Conservation (phyloP, 2,113 vertebrate genomes). For the Casuarius casuarius region DNA sequence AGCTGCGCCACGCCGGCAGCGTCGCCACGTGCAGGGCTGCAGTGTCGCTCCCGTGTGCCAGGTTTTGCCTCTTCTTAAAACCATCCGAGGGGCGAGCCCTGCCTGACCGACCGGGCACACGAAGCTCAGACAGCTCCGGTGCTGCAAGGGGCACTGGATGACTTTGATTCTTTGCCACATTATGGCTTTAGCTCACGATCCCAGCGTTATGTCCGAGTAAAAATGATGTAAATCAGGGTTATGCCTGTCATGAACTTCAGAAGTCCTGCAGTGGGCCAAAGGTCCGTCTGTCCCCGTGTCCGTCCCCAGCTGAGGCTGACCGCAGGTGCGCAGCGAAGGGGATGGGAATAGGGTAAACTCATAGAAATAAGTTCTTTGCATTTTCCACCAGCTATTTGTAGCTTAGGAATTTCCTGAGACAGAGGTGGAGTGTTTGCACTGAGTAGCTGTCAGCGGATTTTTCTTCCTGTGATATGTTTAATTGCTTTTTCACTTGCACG, state of each 20-base stretch:
- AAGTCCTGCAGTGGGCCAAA: neutral
- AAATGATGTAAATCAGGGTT: neutral
- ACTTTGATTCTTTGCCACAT: neutral
- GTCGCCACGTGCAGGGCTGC: neutral
- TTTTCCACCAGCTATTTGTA: neutral
- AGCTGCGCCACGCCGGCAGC: neutral
- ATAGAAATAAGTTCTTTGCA: neutral
- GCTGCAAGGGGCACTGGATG: neutral
- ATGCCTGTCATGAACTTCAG: neutral
- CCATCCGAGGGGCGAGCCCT: neutral
- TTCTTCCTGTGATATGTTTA: neutral
- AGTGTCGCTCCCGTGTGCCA: neutral
- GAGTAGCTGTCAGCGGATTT: neutral
- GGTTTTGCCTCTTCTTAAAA: neutral
- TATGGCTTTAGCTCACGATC: neutral
- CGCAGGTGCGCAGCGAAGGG: neutral
- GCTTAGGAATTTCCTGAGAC: neutral
- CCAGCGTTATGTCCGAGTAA: neutral
- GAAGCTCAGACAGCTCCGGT: accelerated
- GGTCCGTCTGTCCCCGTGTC: neutral
- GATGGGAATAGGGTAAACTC: neutral
- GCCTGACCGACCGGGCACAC: neutral
- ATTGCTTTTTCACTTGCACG: neutral
- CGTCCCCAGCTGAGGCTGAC: neutral
- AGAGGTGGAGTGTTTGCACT: neutral